Base-by-base conservation (phyloP, 1,140 invertebrate genomes). In the Apis laboriosa region DNA sequence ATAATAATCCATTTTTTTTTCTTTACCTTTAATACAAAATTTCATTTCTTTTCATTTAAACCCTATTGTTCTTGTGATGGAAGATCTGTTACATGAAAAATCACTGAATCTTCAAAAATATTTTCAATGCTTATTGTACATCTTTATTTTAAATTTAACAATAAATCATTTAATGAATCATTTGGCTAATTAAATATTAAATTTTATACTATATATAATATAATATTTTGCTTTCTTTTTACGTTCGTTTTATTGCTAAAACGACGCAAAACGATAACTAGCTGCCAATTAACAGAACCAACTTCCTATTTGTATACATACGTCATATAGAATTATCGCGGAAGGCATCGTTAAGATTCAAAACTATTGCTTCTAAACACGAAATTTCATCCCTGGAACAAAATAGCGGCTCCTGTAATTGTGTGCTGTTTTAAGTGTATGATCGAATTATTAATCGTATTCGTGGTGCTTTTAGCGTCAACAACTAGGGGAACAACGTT, bases 231-330 rank as follows among this genome's bases (percentile, higher is more conserved):
- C 9, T 17, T 9, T 19, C 9, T 64, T 64, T n/a, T 21, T 15
- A n/a, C 55, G 12, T 61, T 55, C 7, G 2, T 56, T 17, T 68
- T 61, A 61, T 82, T 24, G 43, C 19, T 12, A 67, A 53, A 55
- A 0, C n/a, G 55, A 17, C 21, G 55, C 13, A 28, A 19, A 72
- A 49, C 68, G 80, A 86, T 86, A 86, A 74, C 34, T 24, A 51
- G 58, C 75, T n/a, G 74, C 55, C 49, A 86, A 86, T 86, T 86
- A 86, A 70, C 55, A 51, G 63, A 63, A 70, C 71, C 72, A 71
- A 51, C 84, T 76, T 83, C 24, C 71, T 76, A 13, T 53, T 2
- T 61, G 11, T 51, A 24, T 86, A 70, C 68, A 56, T 12, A 9
- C 12, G 67, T 71, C 24, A 60, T 19, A 2, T 5, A 4, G 9